phyloP scores from a whole-genome alignment of 2,888 invertebrate genomes.

The Scaptomyza flava region DNA sequence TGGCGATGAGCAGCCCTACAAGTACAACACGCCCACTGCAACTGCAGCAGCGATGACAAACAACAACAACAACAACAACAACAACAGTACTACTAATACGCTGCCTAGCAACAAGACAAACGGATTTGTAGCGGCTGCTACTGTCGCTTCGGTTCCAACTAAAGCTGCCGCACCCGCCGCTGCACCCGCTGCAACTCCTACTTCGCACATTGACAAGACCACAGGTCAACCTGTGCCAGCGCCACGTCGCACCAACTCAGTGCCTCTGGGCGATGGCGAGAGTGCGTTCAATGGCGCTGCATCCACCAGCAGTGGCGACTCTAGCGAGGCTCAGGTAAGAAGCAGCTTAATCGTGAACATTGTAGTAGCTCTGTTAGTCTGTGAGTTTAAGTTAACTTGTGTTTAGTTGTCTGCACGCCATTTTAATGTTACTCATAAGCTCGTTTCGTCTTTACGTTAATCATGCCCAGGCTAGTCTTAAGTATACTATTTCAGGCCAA shows the following conservation, averaged over 20 bases:
- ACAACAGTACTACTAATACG: constrained; percentile 55
- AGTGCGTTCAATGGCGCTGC: constrained; percentile 59
- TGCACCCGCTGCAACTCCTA: constrained; percentile 29
- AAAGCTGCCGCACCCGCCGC: constrained; percentile 37
- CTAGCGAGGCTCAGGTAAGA: constrained; percentile 81
- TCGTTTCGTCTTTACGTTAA: constrained; percentile 50
- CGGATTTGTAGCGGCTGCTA: constrained; percentile 75
- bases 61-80: constrained; percentile 52
- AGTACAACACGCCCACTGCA: constrained; percentile 73
- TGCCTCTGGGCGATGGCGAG: constrained; percentile 83
- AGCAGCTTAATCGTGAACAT: constrained; percentile 3
- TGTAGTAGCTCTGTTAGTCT: constrained; percentile 40
- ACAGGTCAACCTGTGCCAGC: constrained; percentile 84
- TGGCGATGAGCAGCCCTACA: constrained; percentile 84
- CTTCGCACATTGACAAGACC: constrained; percentile 65
- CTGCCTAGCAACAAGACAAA: constrained; percentile 75
- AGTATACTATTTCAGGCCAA: constrained; percentile 30
- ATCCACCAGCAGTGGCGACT: constrained; percentile 63
- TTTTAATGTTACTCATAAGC: constrained; percentile 71
- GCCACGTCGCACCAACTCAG: constrained; percentile 85
- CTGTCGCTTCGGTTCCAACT: constrained; percentile 28
- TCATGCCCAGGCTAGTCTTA: constrained; percentile 62
- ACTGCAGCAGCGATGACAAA: constrained; percentile 36
- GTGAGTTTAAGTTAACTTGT: constrained; percentile 31
- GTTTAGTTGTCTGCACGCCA: constrained; percentile 69